These are phyloP conservation scores for Microcebus jonahi DNA, from an alignment of 2,113 vertebrate species.

Conservation along the genomic window DNA sequence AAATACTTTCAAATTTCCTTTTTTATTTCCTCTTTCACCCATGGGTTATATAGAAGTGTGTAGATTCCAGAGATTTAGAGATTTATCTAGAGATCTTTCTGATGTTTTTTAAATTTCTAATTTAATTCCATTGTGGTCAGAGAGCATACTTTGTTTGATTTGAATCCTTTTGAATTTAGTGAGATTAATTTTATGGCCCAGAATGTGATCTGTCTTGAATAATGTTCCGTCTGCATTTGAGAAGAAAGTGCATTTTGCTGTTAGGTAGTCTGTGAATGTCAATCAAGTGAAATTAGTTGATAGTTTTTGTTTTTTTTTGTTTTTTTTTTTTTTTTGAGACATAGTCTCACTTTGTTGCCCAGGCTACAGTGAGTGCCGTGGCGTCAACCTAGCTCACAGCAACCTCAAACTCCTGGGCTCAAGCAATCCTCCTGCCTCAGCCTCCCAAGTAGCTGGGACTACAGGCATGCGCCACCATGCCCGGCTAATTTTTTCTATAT, in stretches of 20 bases:
- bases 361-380: too few species aligned
- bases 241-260: not conserved
- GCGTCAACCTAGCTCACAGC: too few species aligned
- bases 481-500: too few species aligned
- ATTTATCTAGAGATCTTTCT: not conserved
- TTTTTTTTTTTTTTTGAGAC: too few species aligned
- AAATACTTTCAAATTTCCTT: not conserved
- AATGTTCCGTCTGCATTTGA: not conserved
- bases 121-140: not conserved
- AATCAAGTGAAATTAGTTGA: not conserved
- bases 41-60: not conserved
- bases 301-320: not conserved
- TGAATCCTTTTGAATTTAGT: not conserved
- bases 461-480: too few species aligned
- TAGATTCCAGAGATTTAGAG: not conserved
- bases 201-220: not conserved
- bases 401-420: too few species aligned
- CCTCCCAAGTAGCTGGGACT: too few species aligned
- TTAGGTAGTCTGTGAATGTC: not conserved
- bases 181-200: not conserved
- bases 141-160: not conserved
- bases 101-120: not conserved
- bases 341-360: too few species aligned
- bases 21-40: not conserved
- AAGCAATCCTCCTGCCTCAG: too few species aligned